Conservation (phyloP, 1,140 invertebrate species). For the Eriosoma lanigerum region DNA sequence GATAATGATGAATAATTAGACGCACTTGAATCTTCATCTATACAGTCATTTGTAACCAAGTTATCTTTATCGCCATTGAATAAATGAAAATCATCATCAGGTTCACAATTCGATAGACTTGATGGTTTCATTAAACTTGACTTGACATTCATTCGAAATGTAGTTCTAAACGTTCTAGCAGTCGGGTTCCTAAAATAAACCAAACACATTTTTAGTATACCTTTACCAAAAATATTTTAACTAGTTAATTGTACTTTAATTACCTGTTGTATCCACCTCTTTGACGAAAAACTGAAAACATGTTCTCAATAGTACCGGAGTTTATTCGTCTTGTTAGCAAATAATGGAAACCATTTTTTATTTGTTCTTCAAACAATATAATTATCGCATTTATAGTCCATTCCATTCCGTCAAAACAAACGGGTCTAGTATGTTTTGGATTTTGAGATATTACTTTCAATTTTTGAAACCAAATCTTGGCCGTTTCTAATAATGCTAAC, state of each 20-base stretch:
- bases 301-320: not conserved
- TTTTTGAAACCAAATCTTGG: not conserved
- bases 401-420: not conserved
- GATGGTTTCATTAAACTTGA: not conserved
- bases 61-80: not conserved
- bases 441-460: not conserved
- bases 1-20: not conserved
- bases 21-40: not conserved
- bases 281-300: slow-evolving; percentile 8
- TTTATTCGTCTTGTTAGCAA: not conserved
- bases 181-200: not conserved
- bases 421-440: not conserved
- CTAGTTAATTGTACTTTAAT: not conserved
- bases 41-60: not conserved
- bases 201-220: not conserved
- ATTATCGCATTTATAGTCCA: not conserved
- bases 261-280: not conserved
- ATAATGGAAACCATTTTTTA: not conserved
- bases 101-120: not conserved
- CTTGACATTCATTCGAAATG: slow-evolving; percentile 2
- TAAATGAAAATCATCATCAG: not conserved
- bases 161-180: not conserved
- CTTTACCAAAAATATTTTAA: not conserved
- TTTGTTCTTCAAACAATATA: not conserved
- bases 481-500: not conserved